Evolutionary conservation across 2,797 vertebrate species (phyloP), one percentile per base, ranked within the genome.

Genomic region (Girardinus metallicus): DNA sequence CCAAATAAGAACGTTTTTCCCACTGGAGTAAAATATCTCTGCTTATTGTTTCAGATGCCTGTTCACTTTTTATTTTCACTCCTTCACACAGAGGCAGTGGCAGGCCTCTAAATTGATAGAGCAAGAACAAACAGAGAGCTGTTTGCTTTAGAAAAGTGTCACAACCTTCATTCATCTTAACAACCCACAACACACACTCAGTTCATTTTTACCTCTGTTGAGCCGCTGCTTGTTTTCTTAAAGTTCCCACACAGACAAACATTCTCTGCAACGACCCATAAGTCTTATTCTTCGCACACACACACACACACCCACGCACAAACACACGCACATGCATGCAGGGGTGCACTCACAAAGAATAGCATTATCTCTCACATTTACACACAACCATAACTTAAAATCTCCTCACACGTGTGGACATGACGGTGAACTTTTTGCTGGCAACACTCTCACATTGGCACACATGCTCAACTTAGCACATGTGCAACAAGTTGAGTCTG

Each of bases 101-200:
- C 86, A 85, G 83, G 78, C 47, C 76, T 82, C 66, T 86, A 76
- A 87, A 90, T 84, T 85, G 88, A 94, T 92, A 78, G 84, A 90
- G 80, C 82, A 74, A 85, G 91, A 89, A 91, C 93, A 94, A 95
- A 94, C 91, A 95, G 64, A 76, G 85, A 66, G 74, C 62, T 92
- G 88, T 94, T 91, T 86, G 86, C 87, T 91, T 92, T 89, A 80
- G 84, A 84, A 80, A 84, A 82, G 84, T 83, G 84, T 89, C 88
- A 83, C 75, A 88, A 88, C 87, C 85, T 90, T 91, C 91, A 94
- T 93, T 94, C 90, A 86, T 94, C 91, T 90, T 90, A 82, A 83
- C 85, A 83, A 78, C 87, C 76, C 79, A 85, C 76, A 66, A 79
- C 80, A 82, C 83, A 73, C 81, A 31, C 75, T 78, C 85, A 74